phyloP scores from a whole-genome alignment of 2,888 invertebrate species.

The Pseudococcus jackbeardsleyi region DNA sequence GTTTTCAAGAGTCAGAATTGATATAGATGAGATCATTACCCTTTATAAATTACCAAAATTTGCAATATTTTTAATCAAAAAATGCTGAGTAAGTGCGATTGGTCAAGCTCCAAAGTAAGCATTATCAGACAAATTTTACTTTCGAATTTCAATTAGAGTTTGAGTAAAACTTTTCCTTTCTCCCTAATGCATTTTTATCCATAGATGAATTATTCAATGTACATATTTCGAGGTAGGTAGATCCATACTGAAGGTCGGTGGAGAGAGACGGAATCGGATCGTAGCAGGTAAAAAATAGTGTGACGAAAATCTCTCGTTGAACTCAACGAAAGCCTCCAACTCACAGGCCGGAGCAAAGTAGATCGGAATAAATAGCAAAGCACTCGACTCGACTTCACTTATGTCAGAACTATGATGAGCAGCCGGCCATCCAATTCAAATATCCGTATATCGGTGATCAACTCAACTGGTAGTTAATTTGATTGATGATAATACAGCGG shows the following conservation, averaged over 20 bases:
- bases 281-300: too few relatives aligned
- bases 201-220: not conserved
- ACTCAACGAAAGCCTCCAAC: not conserved
- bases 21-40: not conserved
- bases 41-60: constrained; percentile 3
- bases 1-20: too few relatives aligned
- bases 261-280: too few relatives aligned
- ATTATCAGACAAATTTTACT: not conserved
- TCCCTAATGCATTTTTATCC: not conserved
- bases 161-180: not conserved
- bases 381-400: constrained; percentile 53
- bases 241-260: too few relatives aligned
- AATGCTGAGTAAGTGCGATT: not conserved
- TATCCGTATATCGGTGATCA: constrained; percentile 60
- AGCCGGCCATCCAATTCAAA: constrained; percentile 60
- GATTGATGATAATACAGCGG: constrained; percentile 63
- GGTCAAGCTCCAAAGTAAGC: not conserved
- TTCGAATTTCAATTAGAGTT: not conserved
- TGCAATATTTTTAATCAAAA: constrained; percentile 2
- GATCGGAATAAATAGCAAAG: not conserved
- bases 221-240: not conserved
- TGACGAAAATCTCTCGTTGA: not conserved
- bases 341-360: not conserved
- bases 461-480: constrained; percentile 62
- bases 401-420: constrained; percentile 61